Conservation (phyloP, 2,888 invertebrate genomes). For the Heliconius charithonia region DNA sequence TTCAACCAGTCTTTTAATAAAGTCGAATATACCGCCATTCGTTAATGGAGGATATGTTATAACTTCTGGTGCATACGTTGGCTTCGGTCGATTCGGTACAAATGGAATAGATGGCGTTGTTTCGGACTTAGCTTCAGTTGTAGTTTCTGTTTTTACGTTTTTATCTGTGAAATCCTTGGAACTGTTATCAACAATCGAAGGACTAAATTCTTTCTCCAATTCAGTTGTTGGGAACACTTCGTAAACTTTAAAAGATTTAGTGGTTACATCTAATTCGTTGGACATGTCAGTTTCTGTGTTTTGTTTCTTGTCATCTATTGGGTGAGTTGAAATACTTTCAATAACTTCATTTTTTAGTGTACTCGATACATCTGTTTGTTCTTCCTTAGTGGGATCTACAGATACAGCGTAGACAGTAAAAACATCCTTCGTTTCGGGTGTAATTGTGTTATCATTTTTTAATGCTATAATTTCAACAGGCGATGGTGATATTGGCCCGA, state of each 20-base stretch:
- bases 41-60: slow-evolving; percentile 70
- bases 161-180: slow-evolving; percentile 61
- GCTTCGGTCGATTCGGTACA: slow-evolving; percentile 54
- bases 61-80: slow-evolving; percentile 61
- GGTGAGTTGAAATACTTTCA: slow-evolving; percentile 75
- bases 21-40: slow-evolving; percentile 77
- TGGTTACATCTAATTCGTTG: slow-evolving; percentile 66
- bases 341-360: slow-evolving; percentile 60
- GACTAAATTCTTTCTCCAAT: slow-evolving; percentile 56
- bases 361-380: slow-evolving; percentile 49
- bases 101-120: slow-evolving; percentile 68
- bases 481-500: slow-evolving; percentile 57
- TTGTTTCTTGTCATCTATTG: slow-evolving; percentile 60
- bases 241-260: slow-evolving; percentile 70
- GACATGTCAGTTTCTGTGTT: slow-evolving; percentile 57
- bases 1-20: slow-evolving; percentile 86
- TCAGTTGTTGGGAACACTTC: slow-evolving; percentile 68
- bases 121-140: slow-evolving; percentile 70
- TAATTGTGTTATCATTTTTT: slow-evolving; percentile 49
- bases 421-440: slow-evolving; percentile 58
- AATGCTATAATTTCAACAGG: slow-evolving; percentile 50
- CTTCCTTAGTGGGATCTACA: slow-evolving; percentile 55
- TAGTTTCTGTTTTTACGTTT: slow-evolving; percentile 69
- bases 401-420: slow-evolving; percentile 63
- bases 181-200: slow-evolving; percentile 51